Conservation (phyloP, 2,797 vertebrate genomes). For the Sphaeramia orbicularis region DNA sequence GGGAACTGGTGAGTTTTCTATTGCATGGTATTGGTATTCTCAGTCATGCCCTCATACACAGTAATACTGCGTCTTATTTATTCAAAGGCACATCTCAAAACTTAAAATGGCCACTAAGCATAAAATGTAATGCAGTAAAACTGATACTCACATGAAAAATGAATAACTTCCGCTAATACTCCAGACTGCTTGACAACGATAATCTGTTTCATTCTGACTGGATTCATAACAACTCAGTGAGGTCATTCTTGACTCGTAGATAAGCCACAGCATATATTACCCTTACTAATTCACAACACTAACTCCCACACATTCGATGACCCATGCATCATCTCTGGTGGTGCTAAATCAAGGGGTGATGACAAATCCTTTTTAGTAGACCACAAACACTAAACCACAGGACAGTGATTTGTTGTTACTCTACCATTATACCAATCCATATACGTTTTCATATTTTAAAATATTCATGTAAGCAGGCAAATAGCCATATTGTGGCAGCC, state of each 20-base stretch:
- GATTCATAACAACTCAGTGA: constrained; percentile 76
- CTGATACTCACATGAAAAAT: constrained; percentile 65
- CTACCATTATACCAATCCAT: constrained; percentile 33
- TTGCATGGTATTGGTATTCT: constrained; percentile 79
- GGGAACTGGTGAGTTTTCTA: constrained; percentile 26
- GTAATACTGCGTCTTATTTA: constrained; percentile 72
- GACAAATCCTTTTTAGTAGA: constrained; percentile 40
- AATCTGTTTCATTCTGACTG: constrained; percentile 50
- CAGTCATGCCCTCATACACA: constrained; percentile 78
- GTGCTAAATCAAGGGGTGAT: constrained; percentile 53
- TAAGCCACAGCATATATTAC: constrained; percentile 42
- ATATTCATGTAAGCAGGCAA: constrained; percentile 11
- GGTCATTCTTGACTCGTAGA: constrained; percentile 61
- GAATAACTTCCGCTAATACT: constrained; percentile 54
- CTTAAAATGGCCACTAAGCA: constrained; percentile 74
- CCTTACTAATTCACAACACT: constrained; percentile 32
- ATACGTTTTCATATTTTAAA: constrained; percentile 7
- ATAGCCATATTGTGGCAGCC: neutral
- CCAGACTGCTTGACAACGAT: constrained; percentile 52
- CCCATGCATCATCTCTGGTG: constrained; percentile 54
- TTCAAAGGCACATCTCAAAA: constrained; percentile 80
- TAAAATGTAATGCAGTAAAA: constrained; percentile 79
- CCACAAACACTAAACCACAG: constrained; percentile 42
- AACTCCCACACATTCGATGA: constrained; percentile 42
- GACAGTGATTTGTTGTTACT: constrained; percentile 21